Conservation (phyloP, 2,888 invertebrate species). For the Trissolcus japonicus region DNA sequence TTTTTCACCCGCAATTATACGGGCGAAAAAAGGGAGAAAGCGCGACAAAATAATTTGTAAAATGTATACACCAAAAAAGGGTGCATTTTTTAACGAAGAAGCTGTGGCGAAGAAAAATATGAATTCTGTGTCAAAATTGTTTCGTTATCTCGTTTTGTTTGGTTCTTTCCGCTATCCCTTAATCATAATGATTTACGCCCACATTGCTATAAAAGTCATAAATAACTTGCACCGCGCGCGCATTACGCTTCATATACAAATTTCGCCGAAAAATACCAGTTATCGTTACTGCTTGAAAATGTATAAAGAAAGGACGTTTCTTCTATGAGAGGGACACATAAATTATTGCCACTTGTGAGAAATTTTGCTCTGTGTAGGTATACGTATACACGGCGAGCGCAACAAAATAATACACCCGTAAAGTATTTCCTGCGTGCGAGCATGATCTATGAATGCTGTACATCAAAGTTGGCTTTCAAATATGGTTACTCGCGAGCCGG, state of each 20-base stretch:
- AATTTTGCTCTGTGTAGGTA: conserved; percentile 12
- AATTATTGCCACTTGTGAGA: conserved; percentile 33
- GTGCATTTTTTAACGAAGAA: background rate
- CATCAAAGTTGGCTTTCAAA: conserved; percentile 1
- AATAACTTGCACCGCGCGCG: conserved; percentile 6
- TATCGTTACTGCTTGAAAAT: conserved; percentile 23
- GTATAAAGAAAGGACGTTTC: conserved; percentile 25
- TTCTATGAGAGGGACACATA: conserved; percentile 25
- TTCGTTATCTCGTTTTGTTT: conserved; percentile 13
- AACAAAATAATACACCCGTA: conserved; percentile 26
- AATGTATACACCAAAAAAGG: no score
- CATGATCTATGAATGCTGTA: conserved; percentile 3
- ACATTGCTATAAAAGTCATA: conserved; percentile 12
- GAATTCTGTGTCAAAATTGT: conserved; percentile 11
- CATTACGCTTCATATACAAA: conserved; percentile 27
- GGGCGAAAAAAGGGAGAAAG: no score
- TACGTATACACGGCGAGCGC: conserved; percentile 1
- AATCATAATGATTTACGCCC: conserved; percentile 28
- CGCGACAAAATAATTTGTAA: no score
- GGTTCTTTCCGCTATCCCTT: conserved; percentile 15
- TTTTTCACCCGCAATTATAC: no score
- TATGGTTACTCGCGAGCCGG: no score
- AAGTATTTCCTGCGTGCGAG: conserved; percentile 9
- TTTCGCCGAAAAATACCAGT: conserved; percentile 23
- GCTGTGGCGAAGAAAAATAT: background rate